Evolutionary conservation across 23 tunicate species (phyloP), one percentile per base, ranked within the genome.

Genomic region (Halocynthia aurantium): DNA sequence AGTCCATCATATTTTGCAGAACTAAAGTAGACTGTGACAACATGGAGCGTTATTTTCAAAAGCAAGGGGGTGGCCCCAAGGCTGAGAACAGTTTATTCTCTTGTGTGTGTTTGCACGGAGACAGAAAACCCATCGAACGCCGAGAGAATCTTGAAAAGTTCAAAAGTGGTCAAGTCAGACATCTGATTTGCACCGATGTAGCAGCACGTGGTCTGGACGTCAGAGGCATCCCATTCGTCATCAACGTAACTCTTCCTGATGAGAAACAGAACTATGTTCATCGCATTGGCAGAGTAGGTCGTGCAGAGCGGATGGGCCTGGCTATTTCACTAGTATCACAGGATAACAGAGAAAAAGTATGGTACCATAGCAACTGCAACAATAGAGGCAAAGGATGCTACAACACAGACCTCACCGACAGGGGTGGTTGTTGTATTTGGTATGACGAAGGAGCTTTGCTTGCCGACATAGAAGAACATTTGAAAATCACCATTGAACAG

Each of bases 371-470:
- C 83, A 93, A 93, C 64, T 93, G 98, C 62, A 86, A 77, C 56
- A 93, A 64, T 55, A 68, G 93, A 61, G 93, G 93, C 7, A 76
- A 84, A 40, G 97, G 97, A 8, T 93, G 98, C 56, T 82, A 74
- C 85, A 86, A 93, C 83, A 93, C 98, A 13, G 67, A 86, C 63
- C 76, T 86, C 7, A 86, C 88, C n/a, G 85, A 93, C 50, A 71
- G 57, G 7, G 98, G 98, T 49, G 98, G 98, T n/a, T 93, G 98
- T 73, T 86, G 93, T 49, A 93, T 93, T 60, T 93, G 98, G 98
- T 90, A 93, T 53, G 73, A 86, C 65, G 98, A 93, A 67, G 80
- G 76, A n/a, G 50, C 69, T 5, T 73, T 93, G 54, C 72, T 93
- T 7, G 93, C 86, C 8, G 98, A 93, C n/a, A 71, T 93, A 9